Evolutionary conservation across 1,140 invertebrate genomes (phyloP).

Genomic region (Adelges cooleyi): DNA sequence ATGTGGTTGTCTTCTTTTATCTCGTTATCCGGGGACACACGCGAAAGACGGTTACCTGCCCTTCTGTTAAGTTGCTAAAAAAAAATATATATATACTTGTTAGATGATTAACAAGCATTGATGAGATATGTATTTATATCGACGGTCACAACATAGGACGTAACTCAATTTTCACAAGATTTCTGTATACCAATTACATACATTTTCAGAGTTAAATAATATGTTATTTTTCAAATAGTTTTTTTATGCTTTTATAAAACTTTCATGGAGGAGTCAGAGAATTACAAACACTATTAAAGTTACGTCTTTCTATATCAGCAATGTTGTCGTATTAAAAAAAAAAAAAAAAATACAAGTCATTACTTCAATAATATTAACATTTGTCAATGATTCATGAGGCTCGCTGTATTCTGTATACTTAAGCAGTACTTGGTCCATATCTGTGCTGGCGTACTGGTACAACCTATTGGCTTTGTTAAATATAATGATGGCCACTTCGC

Average conservation of each 20-base stretch:
- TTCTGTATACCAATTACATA: too few species aligned
- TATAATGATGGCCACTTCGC: constrained; percentile 98
- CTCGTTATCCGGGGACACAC: constrained; percentile 87
- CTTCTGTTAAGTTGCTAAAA: constrained; percentile 93
- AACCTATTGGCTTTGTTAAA: constrained; percentile 99
- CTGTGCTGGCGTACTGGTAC: constrained; percentile 97
- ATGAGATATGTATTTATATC: too few species aligned
- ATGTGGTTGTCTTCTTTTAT: constrained; percentile 53
- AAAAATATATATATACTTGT: constrained; percentile 15
- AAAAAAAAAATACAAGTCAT: constrained; percentile 37
- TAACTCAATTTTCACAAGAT: too few species aligned
- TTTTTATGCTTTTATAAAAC: too few species aligned
- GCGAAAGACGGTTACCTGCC: constrained; percentile 93
- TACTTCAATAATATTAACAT: constrained; percentile 99
- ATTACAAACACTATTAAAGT: too few species aligned
- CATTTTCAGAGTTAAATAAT: too few species aligned
- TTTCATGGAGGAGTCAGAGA: too few species aligned
- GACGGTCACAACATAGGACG: too few species aligned
- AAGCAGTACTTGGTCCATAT: constrained; percentile 98
- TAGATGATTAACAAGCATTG: too few species aligned
- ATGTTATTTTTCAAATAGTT: too few species aligned
- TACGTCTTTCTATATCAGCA: too few species aligned
- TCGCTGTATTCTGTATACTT: constrained; percentile 99
- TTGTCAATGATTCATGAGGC: constrained; percentile 97
- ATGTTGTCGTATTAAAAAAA: too few species aligned